phyloP scores from a whole-genome alignment of 1,140 invertebrate species.

The Amyelois transitella region DNA sequence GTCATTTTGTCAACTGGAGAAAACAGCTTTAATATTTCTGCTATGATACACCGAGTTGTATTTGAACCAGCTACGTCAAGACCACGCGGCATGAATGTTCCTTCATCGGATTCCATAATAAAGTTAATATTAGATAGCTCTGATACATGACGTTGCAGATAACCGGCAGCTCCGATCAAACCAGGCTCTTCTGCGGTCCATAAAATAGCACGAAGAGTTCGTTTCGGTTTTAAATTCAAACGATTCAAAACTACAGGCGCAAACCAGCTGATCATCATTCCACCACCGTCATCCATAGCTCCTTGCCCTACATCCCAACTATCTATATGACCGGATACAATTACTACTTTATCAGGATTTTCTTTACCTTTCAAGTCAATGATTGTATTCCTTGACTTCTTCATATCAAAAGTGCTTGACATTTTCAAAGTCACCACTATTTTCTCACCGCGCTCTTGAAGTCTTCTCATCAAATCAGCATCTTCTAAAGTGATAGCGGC shows the following conservation, averaged over 20 bases:
- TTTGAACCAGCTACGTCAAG: slow-evolving; percentile 76
- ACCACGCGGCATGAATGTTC: slow-evolving; percentile 85
- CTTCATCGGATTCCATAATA: slow-evolving; percentile 87
- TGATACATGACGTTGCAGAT: slow-evolving; percentile 77
- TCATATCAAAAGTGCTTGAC: slow-evolving; percentile 61
- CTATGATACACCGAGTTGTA: slow-evolving; percentile 78
- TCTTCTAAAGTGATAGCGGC: slow-evolving; percentile 89
- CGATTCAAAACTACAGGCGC: slow-evolving; percentile 81
- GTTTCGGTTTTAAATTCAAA: slow-evolving; percentile 79
- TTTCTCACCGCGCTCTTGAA: slow-evolving; percentile 77
- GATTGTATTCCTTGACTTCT: slow-evolving; percentile 82
- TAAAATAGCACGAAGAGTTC: slow-evolving; percentile 86
- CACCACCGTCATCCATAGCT: slow-evolving; percentile 91
- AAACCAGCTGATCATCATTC: slow-evolving; percentile 87
- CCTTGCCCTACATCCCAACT: slow-evolving; percentile 94
- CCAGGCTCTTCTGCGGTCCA: slow-evolving; percentile 91
- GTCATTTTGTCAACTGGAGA: slow-evolving; percentile 55
- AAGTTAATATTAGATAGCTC: slow-evolving; percentile 79
- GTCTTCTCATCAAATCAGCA: slow-evolving; percentile 82
- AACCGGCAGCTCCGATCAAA: slow-evolving; percentile 78
- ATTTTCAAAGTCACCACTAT: slow-evolving; percentile 69
- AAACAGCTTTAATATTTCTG: slow-evolving; percentile 76
- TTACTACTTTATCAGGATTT: slow-evolving; percentile 79
- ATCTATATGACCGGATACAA: slow-evolving; percentile 90
- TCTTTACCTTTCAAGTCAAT: slow-evolving; percentile 80